Evolutionary conservation across 2,113 vertebrate species (phyloP), one percentile per base, ranked within the genome.

Genomic region (Blennius ocellaris): DNA sequence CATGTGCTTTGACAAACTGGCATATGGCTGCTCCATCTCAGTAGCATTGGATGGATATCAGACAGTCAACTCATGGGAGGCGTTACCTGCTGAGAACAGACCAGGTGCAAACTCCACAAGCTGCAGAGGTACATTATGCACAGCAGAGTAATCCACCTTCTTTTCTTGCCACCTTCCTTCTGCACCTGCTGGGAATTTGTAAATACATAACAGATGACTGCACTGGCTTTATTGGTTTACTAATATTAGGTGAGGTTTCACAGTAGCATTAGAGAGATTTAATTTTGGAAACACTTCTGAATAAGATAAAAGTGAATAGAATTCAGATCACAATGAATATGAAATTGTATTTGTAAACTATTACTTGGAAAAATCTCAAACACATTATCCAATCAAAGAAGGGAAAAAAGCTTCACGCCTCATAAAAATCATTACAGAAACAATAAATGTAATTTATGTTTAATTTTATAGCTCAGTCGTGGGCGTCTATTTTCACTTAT

Each of bases 71-170:
- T 77, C 45, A 75, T 60, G 53, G 86, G 87, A 78, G 80, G 75
- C 61, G 56, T 74, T 55, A 83, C 87, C 87, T 85, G 70, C 84
- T 82, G 86, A 76, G 81, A 62, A 17, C 82, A 78, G 69, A 88
- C 84, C 89, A 90, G 87, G 89, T 89, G 82, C 59, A 81, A 81
- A 80, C 84, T 76, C 89, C 81, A 83, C 80, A 83, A 66, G 66
- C 53, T 76, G 73, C 17, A 60, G 51, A 71, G 73, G 49, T 82
- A 78, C 80, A 87, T 82, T 66, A 80, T 69, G 78, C 60, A 69
- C 71, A 52, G 38, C 62, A 54, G 55, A 72, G 60, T 76, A 80
- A 84, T 82, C 73, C 76, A 62, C 61, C 3, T 37, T n/a, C n/a
- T 63, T 21, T 9, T n/a, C 9, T 21, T 16, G 2, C 60, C 61